Evolutionary conservation across 2,113 vertebrate genomes (phyloP).

Genomic region (Pelodiscus sinensis): DNA sequence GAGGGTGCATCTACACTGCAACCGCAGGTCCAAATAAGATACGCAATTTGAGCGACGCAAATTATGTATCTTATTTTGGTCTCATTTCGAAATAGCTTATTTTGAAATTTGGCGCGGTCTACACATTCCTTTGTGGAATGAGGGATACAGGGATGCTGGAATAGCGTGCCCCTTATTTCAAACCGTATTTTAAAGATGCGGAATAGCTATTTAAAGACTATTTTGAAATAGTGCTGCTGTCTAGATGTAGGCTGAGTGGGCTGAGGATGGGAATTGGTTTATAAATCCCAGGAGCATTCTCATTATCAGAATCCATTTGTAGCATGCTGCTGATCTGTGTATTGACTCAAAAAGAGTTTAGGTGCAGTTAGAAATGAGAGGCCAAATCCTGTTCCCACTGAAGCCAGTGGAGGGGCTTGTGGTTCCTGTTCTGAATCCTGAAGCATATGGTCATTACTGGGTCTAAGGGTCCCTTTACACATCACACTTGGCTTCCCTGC

Average conservation of each 20-base stretch:
- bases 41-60: too few species aligned
- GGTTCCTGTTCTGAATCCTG: neutral
- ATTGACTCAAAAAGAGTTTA: neutral
- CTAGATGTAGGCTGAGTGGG: neutral
- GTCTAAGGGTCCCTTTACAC: neutral
- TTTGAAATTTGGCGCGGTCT: too few species aligned
- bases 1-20: neutral
- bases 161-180: too few species aligned
- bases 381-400: neutral
- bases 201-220: too few species aligned
- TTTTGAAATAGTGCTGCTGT: too few species aligned
- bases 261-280: neutral
- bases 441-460: neutral
- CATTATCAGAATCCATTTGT: neutral
- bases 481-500: neutral
- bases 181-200: too few species aligned
- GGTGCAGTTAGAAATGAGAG: neutral
- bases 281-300: neutral
- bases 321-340: neutral
- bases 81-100: too few species aligned
- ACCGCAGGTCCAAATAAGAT: too few species aligned
- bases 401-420: neutral
- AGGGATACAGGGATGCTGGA: too few species aligned
- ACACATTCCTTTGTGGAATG: too few species aligned
- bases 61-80: too few species aligned